Percentiles rank a stretch among this genome's conserved stretches.
Conservation (phyloP, 2,888 invertebrate genomes). For the Drosophila mettleri region DNA sequence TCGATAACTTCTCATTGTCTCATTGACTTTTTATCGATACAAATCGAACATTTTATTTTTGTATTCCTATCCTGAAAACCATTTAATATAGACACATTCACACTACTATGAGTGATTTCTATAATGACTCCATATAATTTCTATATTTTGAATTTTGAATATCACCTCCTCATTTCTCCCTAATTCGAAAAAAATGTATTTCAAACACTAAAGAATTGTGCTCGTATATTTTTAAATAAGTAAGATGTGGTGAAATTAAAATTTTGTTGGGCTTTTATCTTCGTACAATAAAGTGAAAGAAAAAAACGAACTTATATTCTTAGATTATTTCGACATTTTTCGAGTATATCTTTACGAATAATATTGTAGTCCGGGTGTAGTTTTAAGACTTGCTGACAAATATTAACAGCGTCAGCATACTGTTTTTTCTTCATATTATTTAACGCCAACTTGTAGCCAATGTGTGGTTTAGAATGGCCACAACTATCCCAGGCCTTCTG, state of each 20-base stretch:
- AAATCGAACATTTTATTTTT: too few relatives aligned
- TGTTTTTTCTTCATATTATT: constrained; percentile 95
- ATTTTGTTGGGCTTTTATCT: neutral
- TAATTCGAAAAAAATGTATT: too few relatives aligned
- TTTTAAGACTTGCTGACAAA: constrained; percentile 93
- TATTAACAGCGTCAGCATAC: constrained; percentile 96
- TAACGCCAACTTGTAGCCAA: constrained; percentile 97
- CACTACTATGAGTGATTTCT: too few relatives aligned
- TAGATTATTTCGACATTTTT: constrained; percentile 93
- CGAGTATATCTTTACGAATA: constrained; percentile 96
- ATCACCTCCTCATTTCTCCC: too few relatives aligned
- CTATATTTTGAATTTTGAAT: too few relatives aligned
- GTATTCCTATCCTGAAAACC: too few relatives aligned
- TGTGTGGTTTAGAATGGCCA: constrained; percentile 91
- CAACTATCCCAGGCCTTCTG: constrained; percentile 93
- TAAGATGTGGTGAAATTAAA: neutral
- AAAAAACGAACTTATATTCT: constrained; percentile 86
- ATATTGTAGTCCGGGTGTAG: constrained; percentile 95
- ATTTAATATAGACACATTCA: too few relatives aligned
- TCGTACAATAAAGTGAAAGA: neutral
- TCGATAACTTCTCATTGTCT: too few relatives aligned
- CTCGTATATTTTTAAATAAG: too few relatives aligned
- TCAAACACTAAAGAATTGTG: too few relatives aligned
- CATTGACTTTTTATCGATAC: too few relatives aligned
- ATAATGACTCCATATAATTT: too few relatives aligned